These are phyloP conservation scores for Orbicella faveolata DNA, from an alignment of 64 coral and sea anemone species.

Conservation along the genomic window DNA sequence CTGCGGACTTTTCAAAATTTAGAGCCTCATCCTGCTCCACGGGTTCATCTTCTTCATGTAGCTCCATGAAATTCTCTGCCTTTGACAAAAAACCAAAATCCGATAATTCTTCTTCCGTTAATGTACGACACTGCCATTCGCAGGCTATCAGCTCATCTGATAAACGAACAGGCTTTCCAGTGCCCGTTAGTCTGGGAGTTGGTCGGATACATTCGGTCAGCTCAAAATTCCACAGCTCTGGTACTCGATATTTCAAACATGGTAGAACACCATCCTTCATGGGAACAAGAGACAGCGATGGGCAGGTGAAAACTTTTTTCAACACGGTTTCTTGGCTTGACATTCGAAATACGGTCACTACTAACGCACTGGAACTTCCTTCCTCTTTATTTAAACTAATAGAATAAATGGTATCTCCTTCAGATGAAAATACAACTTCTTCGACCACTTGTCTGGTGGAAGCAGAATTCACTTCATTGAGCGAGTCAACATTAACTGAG, in stretches of 20 bases:
- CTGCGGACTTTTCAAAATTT: too few relatives aligned
- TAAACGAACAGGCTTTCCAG: neutral
- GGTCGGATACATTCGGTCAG: neutral
- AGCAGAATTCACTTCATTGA: neutral
- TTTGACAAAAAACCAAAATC: neutral
- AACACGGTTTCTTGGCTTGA: neutral
- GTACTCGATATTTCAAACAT: too few relatives aligned
- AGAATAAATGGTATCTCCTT: slow-evolving; percentile 4
- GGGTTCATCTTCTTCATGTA: neutral
- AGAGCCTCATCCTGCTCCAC: neutral
- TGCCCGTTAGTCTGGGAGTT: neutral
- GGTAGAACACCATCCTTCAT: neutral
- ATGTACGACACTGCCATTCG: neutral
- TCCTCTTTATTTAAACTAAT: neutral
- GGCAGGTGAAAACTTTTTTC: neutral
- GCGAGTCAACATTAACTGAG: neutral
- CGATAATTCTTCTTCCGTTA: neutral
- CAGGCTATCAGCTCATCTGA: slow-evolving; percentile 7
- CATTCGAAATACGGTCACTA: neutral
- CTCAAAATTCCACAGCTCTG: slow-evolving; percentile 25
- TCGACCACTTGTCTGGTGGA: neutral
- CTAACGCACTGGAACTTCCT: neutral
- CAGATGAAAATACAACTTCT: neutral
- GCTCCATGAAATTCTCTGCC: neutral
- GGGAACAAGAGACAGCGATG: neutral